Evolutionary conservation across 2,888 invertebrate species (phyloP).

Genomic region (Norana najaformis): DNA sequence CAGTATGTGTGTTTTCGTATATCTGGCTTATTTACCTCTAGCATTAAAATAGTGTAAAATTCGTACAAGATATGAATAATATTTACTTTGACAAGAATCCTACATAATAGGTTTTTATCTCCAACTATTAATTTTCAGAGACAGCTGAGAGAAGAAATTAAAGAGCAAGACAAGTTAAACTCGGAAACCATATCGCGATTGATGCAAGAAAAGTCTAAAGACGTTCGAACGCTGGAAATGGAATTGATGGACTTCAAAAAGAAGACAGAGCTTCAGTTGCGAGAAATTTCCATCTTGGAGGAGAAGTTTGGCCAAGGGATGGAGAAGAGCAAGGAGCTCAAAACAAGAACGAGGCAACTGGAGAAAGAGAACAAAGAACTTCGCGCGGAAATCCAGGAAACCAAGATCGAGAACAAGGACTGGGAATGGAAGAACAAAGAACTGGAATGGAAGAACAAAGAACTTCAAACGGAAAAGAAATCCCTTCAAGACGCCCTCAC

Average conservation of each 20-base stretch:
- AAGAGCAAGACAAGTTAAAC: neutral
- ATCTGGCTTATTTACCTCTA: neutral
- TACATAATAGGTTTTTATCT: neutral
- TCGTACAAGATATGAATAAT: too few species aligned
- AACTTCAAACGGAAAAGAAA: conserved; percentile 1
- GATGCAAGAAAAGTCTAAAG: neutral
- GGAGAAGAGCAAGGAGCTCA: neutral
- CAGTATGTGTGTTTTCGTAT: neutral
- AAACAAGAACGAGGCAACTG: neutral
- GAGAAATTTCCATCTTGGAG: neutral
- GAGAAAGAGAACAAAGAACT: conserved; percentile 26
- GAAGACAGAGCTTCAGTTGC: neutral
- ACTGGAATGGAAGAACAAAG: conserved; percentile 24
- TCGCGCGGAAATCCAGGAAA: neutral
- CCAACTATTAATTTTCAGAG: neutral
- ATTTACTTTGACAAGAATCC: too few species aligned
- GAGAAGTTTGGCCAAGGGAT: conserved; percentile 14
- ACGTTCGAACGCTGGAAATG: neutral
- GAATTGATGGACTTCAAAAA: conserved; percentile 5
- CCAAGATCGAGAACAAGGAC: neutral
- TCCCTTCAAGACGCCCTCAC: neutral
- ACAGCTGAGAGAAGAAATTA: neutral
- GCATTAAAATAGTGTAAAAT: too few species aligned
- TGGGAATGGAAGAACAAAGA: neutral
- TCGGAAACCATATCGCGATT: neutral